Conservation (phyloP, 2,888 invertebrate genomes). For the Danaus chrysippus region DNA sequence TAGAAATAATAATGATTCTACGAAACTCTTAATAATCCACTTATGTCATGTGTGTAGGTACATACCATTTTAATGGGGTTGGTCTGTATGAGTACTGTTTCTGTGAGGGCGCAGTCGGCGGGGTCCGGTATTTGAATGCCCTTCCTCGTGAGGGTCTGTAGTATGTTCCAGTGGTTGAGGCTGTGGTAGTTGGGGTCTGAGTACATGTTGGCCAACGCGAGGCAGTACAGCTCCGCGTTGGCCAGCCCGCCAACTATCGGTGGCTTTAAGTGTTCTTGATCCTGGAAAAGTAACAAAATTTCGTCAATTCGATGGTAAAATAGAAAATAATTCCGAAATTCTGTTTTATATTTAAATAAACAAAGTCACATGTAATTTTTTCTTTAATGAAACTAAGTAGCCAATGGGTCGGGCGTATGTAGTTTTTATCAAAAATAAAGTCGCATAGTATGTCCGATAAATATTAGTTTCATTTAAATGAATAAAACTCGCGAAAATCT, state of each 20-base stretch:
- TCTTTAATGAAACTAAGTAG: no score
- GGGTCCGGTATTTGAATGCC: conserved; percentile 92
- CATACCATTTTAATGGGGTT: conserved; percentile 95
- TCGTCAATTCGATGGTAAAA: background rate
- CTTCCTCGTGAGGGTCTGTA: conserved; percentile 95
- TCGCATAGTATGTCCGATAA: no score
- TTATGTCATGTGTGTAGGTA: conserved; percentile 6
- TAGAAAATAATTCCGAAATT: no score
- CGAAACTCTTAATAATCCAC: background rate
- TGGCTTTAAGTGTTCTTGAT: conserved; percentile 95
- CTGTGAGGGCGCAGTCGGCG: conserved; percentile 93
- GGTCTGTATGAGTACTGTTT: conserved; percentile 96
- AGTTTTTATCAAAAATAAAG: no score
- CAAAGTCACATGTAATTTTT: no score
- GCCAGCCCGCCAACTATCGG: conserved; percentile 94
- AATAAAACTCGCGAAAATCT: no score
- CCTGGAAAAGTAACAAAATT: conserved; percentile 75
- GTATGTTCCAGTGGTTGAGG: conserved; percentile 96
- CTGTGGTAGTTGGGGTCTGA: conserved; percentile 97
- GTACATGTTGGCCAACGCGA: conserved; percentile 96
- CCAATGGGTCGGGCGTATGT: no score
- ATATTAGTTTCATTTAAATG: no score
- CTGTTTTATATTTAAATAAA: no score
- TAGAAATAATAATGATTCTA: conserved; percentile 8
- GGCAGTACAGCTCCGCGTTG: conserved; percentile 96